Base-by-base conservation (phyloP, 2,888 invertebrate genomes). In the Camptogramma bilineatum region DNA sequence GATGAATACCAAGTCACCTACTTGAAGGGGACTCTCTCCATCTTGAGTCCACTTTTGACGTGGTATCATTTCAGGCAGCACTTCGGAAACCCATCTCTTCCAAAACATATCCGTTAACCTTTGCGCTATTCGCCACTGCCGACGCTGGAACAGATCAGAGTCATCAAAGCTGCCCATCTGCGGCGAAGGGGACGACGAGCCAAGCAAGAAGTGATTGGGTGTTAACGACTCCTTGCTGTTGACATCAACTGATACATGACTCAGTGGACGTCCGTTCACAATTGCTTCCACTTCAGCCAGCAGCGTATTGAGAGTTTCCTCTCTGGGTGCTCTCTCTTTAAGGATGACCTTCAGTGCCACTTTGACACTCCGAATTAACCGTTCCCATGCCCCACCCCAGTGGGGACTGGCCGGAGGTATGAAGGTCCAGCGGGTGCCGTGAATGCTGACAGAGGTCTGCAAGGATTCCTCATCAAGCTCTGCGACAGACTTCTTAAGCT, bases 331-430 rank as follows among this genome's bases (percentile, higher is more conserved):
- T 10, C 34, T 8, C 34, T 34, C 34, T 1, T 65, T 68, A 0
- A 75, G 18, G 2, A 69, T 50, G 2, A 69, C 66, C 21, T 64
- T 69, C 1, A 74, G 56, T 0, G 72, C 21, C 0, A 46, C 60
- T 42, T 76, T 73, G 0, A 73, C 69, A 19, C 59, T 68, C 2
- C 73, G 10, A 0, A 75, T 69, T 7, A 75, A 34, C 0, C 73
- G 62, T 53, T 73, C 73, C 72, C 73, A 74, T 0, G 72, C 70
- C 19, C 70, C 72, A 24, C 68, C 73, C 73, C 59, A 55, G 46
- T 72, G 69, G 4, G 72, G 72, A 39, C 66, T 70, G 0, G 39
- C 53, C 2, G 74, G 72, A 0, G 76, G 73, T 0, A 70, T 68
- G 48, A 73, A 34, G 7, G 8, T 34, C 8, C 8, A 34, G 10